Percentiles rank a stretch among this genome's conserved stretches.
Conservation (phyloP, 2,113 vertebrate genomes). For the Talpa occidentalis region DNA sequence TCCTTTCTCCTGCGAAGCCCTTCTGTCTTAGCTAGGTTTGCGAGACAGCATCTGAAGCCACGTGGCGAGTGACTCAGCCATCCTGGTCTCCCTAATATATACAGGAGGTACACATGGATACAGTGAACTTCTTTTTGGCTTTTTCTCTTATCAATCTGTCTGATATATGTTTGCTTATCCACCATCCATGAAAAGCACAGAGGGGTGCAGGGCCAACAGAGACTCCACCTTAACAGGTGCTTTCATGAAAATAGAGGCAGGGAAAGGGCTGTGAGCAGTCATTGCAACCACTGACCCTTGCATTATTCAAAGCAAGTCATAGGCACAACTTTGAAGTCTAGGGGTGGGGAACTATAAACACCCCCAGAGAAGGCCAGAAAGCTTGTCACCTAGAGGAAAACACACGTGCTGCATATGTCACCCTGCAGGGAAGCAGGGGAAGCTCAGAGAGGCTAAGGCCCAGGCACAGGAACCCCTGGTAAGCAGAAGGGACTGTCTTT, state of each 20-base stretch:
- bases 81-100: too few species aligned
- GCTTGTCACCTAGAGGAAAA: neutral
- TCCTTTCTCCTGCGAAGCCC: too few species aligned
- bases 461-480: neutral
- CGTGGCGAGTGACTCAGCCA: too few species aligned
- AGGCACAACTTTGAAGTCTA: neutral
- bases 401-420: neutral
- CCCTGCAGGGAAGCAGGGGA: neutral
- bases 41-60: too few species aligned
- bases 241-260: neutral
- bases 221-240: neutral
- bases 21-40: too few species aligned
- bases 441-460: neutral
- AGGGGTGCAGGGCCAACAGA: neutral
- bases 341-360: neutral
- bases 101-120: too few species aligned
- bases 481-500: neutral
- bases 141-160: too few species aligned
- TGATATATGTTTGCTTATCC: too few species aligned
- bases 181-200: too few species aligned
- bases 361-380: neutral
- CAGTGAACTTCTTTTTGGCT: too few species aligned
- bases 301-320: neutral
- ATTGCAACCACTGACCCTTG: neutral
- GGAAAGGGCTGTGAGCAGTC: neutral